A percentile compares a stretch with the other conserved stretches of the same genome.
phyloP scores from a whole-genome alignment of 1,140 invertebrate species.

The Drosophila nannoptera region DNA sequence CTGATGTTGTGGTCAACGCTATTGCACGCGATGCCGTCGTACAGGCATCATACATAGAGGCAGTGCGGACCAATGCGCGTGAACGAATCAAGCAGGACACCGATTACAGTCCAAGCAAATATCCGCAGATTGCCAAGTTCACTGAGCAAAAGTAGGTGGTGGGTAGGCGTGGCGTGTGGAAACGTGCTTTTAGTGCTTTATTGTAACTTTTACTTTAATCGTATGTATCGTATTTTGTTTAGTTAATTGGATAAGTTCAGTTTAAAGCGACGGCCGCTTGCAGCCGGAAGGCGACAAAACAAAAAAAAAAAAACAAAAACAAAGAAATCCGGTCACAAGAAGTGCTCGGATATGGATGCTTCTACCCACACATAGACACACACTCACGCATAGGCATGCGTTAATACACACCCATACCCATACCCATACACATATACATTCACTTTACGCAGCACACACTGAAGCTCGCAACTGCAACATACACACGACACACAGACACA shows the following conservation, averaged over 20 bases:
- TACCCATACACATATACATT: conserved; percentile 30
- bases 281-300: not conserved
- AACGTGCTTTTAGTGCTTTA: conserved; percentile 50
- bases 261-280: conserved; percentile 30
- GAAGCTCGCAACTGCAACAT: too few relatives aligned
- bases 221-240: conserved; percentile 67
- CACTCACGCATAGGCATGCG: not conserved
- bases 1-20: conserved; percentile 57
- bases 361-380: too few relatives aligned
- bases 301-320: too few relatives aligned
- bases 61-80: conserved; percentile 59
- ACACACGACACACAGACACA: conserved; percentile 23
- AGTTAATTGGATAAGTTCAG: conserved; percentile 64
- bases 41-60: conserved; percentile 66
- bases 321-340: conserved; percentile 9
- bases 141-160: conserved; percentile 67
- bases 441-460: not conserved
- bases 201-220: conserved; percentile 70
- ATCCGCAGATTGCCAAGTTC: conserved; percentile 77
- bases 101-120: conserved; percentile 71
- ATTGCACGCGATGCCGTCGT: conserved; percentile 65
- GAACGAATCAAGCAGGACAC: conserved; percentile 71
- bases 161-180: conserved; percentile 2
- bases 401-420: conserved; percentile 18
- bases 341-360: conserved; percentile 22